phyloP scores from a whole-genome alignment of 2,797 vertebrate genomes.

The Sardinella longiceps region DNA sequence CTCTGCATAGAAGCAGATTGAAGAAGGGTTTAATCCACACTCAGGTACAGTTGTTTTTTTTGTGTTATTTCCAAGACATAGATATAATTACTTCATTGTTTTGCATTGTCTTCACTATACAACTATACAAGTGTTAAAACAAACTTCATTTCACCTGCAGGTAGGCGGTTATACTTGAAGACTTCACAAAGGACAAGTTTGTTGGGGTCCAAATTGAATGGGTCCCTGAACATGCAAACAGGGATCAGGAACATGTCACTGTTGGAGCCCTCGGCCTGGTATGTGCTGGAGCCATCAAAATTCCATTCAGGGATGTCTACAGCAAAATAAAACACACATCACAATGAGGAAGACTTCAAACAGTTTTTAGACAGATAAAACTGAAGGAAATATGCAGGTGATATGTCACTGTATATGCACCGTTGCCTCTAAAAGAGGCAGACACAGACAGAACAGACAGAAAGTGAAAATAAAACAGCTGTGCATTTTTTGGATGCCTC shows the following conservation, averaged over 20 bases:
- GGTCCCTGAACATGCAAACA: slow-evolving; percentile 83
- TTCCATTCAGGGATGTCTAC: slow-evolving; percentile 88
- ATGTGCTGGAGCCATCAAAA: slow-evolving; percentile 85
- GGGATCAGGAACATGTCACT: slow-evolving; percentile 89
- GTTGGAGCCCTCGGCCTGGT: slow-evolving; percentile 78
- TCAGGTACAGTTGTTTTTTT: not conserved
- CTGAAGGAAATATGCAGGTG: not conserved
- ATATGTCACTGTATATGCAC: not conserved
- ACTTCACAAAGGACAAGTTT: slow-evolving; percentile 91
- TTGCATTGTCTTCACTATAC: not conserved
- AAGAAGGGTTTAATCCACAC: not conserved
- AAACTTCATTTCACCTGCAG: slow-evolving; percentile 71
- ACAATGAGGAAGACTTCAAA: not conserved
- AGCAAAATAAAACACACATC: not conserved
- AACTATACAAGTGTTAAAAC: not conserved
- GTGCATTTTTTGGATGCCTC: not conserved
- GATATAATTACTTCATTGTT: not conserved
- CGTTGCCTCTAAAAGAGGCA: no score
- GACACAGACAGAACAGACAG: no score
- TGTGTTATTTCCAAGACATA: no score
- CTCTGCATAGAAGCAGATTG: slow-evolving; percentile 65
- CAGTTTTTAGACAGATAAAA: no score
- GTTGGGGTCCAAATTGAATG: slow-evolving; percentile 85
- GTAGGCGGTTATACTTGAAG: slow-evolving; percentile 78
- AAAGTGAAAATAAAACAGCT: not conserved